These are phyloP conservation scores for Merluccius polli DNA, from an alignment of 2,797 vertebrate species.

Conservation along the genomic window DNA sequence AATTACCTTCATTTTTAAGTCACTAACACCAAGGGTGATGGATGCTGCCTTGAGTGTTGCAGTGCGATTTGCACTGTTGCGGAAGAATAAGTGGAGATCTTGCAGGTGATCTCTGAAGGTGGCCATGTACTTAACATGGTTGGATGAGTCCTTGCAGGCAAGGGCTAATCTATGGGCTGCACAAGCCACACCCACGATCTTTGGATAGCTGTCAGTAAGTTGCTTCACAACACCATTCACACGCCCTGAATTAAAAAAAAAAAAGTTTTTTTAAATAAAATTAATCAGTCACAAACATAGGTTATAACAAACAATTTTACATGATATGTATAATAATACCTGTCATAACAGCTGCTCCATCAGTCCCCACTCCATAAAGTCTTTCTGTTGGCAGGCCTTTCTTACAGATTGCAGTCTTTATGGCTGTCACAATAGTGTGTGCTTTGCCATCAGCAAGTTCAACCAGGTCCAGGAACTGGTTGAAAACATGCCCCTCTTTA, in stretches of 20 bases:
- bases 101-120: conserved; percentile 4
- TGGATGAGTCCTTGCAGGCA: conserved; percentile 8
- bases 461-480: neutral
- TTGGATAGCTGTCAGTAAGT: neutral
- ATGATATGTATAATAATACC: no score
- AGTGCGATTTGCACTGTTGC: neutral
- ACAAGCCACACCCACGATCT: neutral
- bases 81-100: neutral
- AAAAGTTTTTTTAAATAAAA: no score
- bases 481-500: no score
- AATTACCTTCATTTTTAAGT: conserved; percentile 11
- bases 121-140: conserved; percentile 8
- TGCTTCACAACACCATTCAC: no score
- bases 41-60: neutral
- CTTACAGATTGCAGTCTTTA: neutral
- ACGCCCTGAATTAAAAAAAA: no score
- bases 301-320: no score
- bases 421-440: neutral
- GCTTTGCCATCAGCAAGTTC: neutral
- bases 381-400: neutral
- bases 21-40: neutral
- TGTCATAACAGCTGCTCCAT: no score
- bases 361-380: neutral
- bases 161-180: conserved; percentile 13
- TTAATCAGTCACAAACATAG: no score